Base-by-base conservation (phyloP, 1,140 invertebrate species). In the Formica selysi region DNA sequence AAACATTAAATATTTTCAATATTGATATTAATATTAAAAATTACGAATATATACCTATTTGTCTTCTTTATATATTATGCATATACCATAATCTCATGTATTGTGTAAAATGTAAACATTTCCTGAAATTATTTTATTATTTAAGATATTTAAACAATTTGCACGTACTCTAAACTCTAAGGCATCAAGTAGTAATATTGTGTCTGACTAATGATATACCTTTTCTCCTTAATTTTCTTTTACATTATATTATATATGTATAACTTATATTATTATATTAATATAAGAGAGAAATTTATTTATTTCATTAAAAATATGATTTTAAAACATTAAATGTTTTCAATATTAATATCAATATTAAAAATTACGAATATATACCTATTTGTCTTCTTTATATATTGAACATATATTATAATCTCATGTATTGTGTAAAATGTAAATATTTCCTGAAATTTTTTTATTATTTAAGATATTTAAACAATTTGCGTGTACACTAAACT, bases 201-300 rank as follows among this genome's bases (percentile, higher is more conserved):
- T 10, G 26, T 78, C 61, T 78, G 76, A 65, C 41, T 48, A 65
- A n/a, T 76, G 16, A 6, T 13, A 6, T 41, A 32, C 38, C 38
- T 76, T 44, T 44, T 76, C 59, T 41, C 10, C 74, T 76, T 41
- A 61, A 29, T 41, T 0, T 65, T 11, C n/a, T 13, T 78, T 59
- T 22, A 3, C 26, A 29, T 1, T 2, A 22, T 13, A n/a, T 19
- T 78, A 29, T 48, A 44, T 10, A 7, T 44, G 3, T 32, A 32
- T 44, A 44, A 44, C 8, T 44, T 44, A 2, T 11, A 10, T 44
- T 44, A 10, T 8, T 8, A 44, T 44, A 44, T n/a, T 44, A 48
- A 76, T 1, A 10, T 44, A 13, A 41, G 10, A 29, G 16, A 44
- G 11, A 19, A 64, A 76, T 8, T 41, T 32, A 13, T 59, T 44